These are phyloP conservation scores for Ochlodes sylvanus DNA, from an alignment of 2,888 invertebrate species.

Conservation along the genomic window DNA sequence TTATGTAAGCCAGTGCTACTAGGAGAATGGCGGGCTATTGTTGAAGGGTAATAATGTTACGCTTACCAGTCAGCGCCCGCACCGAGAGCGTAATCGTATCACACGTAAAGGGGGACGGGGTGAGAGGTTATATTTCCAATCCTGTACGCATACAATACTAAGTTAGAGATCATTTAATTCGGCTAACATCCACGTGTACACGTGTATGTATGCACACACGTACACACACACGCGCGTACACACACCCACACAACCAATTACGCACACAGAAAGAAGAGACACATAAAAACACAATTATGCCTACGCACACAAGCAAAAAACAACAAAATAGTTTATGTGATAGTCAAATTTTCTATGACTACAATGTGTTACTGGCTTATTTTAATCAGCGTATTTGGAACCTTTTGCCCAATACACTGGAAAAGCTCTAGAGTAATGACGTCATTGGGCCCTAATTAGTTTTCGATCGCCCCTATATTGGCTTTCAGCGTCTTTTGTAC, in stretches of 20 bases:
- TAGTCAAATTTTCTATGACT: not conserved
- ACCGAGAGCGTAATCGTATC: not conserved
- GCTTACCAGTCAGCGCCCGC: not conserved
- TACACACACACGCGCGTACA: too few species aligned
- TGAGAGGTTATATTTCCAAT: too few species aligned
- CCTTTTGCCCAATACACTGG: not conserved
- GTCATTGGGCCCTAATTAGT: conserved; percentile 10
- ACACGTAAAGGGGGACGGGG: not conserved
- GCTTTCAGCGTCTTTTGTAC: conserved; percentile 1
- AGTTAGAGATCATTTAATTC: too few species aligned
- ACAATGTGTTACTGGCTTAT: not conserved
- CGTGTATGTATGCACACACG: too few species aligned
- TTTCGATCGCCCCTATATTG: conserved; percentile 2
- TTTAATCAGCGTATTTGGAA: not conserved
- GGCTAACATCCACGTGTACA: too few species aligned
- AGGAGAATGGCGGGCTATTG: not conserved
- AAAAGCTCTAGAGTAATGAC: conserved; percentile 3
- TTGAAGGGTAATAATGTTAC: not conserved
- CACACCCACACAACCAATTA: too few species aligned
- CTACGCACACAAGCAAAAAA: not conserved
- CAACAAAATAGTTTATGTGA: too few species aligned
- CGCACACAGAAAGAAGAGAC: too few species aligned
- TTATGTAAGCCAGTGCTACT: not conserved
- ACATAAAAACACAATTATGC: too few species aligned
- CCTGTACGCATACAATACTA: too few species aligned